Percentiles rank a stretch among this genome's conserved stretches.
Evolutionary conservation across 2,113 vertebrate genomes (phyloP).

Genomic region (Entosphenus tridentatus): DNA sequence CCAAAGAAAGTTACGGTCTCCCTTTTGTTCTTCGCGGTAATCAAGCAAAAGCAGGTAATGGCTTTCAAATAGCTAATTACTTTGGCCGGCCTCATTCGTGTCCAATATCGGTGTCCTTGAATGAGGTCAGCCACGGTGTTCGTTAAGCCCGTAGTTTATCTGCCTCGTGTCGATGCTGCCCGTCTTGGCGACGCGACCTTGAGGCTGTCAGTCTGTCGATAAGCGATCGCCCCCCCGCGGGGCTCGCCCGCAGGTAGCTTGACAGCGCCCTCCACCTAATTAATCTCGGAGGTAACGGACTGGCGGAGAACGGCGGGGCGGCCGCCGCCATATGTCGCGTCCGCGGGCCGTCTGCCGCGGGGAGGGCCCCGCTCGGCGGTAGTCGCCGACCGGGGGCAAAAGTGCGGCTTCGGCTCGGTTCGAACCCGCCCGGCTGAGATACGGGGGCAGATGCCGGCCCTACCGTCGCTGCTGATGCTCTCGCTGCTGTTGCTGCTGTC

Average conservation of each 20-base stretch:
- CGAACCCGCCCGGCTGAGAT: too few relatives aligned
- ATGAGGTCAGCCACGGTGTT: background rate
- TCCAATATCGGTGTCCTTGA: slow-evolving; percentile 6
- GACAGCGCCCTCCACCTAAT: slow-evolving; percentile 6
- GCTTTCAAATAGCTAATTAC: slow-evolving; percentile 6
- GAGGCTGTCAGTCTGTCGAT: slow-evolving; percentile 6
- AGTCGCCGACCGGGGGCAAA: too few relatives aligned
- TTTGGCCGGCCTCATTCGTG: background rate
- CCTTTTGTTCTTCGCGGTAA: slow-evolving; percentile 4
- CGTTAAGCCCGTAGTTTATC: slow-evolving; percentile 5
- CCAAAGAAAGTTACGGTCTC: background rate
- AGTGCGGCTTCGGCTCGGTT: too few relatives aligned
- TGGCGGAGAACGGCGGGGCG: background rate
- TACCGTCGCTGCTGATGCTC: too few relatives aligned
- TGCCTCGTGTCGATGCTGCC: slow-evolving; percentile 1
- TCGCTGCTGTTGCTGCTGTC: too few relatives aligned
- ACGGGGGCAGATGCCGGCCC: too few relatives aligned
- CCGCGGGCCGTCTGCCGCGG: slow-evolving; percentile 1
- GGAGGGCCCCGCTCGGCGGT: slow-evolving; percentile 1
- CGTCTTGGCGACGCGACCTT: slow-evolving; percentile 4
- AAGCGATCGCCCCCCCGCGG: slow-evolving; percentile 3
- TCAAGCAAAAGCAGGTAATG: background rate
- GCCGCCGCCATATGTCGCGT: slow-evolving; percentile 5
- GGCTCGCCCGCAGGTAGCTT: slow-evolving; percentile 4
- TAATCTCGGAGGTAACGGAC: slow-evolving; percentile 5